These are phyloP conservation scores for Acestrorhynchus altus DNA, from an alignment of 2,797 vertebrate genomes.

Conservation along the genomic window DNA sequence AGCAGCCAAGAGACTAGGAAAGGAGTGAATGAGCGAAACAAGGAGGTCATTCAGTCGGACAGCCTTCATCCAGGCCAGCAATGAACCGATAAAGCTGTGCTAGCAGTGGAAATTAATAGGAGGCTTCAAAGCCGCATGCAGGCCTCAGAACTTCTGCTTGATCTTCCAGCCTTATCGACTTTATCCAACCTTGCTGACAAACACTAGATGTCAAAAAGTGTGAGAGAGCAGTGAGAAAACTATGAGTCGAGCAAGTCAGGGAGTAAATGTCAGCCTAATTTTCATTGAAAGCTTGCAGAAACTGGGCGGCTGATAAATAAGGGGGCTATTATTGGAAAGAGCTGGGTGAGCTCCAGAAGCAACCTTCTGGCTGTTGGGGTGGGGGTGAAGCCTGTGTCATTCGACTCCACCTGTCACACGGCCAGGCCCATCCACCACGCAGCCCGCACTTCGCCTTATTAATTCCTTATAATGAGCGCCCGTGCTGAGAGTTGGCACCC, in stretches of 20 bases:
- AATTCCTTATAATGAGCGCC: slow-evolving; percentile 59
- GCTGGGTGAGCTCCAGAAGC: slow-evolving; percentile 16
- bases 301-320: slow-evolving; percentile 15
- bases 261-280: slow-evolving; percentile 4
- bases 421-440: slow-evolving; percentile 21
- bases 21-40: not conserved
- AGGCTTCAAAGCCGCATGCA: not conserved
- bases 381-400: slow-evolving; percentile 34
- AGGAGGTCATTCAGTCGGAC: not conserved
- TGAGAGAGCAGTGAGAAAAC: not conserved
- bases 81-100: not conserved
- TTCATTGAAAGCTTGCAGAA: not conserved
- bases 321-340: slow-evolving; percentile 28
- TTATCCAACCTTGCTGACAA: slow-evolving; percentile 9
- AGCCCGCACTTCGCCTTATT: slow-evolving; percentile 53
- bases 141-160: not conserved
- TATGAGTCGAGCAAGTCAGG: not conserved
- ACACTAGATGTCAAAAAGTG: not conserved
- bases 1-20: not conserved
- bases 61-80: not conserved
- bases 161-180: slow-evolving; percentile 6
- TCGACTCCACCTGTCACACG: slow-evolving; percentile 42
- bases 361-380: slow-evolving; percentile 22
- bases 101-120: slow-evolving; percentile 1
- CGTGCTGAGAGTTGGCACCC: slow-evolving; percentile 58